A percentile compares a stretch with the other conserved stretches of the same genome.
These are phyloP conservation scores for Peromyscus maniculatus DNA, from an alignment of 2,113 vertebrate species.

Conservation along the genomic window DNA sequence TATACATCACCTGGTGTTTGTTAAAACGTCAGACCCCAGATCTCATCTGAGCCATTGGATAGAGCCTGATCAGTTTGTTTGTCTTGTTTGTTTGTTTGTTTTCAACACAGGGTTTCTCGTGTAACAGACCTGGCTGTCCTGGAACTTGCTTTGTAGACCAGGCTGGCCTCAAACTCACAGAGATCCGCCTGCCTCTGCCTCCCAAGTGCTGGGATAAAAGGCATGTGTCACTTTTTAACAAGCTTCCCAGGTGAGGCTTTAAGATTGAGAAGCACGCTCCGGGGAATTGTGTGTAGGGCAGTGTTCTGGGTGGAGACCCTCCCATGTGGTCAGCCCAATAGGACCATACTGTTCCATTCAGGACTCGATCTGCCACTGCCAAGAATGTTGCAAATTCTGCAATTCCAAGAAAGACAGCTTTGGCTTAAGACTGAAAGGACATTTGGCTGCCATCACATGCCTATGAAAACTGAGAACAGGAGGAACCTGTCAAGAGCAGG, in stretches of 20 bases:
- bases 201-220: neutral
- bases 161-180: neutral
- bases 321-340: neutral
- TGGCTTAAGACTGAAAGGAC: neutral
- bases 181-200: neutral
- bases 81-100: too few relatives aligned
- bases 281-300: neutral
- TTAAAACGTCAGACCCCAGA: neutral
- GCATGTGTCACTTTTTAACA: neutral
- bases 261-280: neutral
- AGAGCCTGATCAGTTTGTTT: neutral
- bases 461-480: neutral
- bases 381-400: neutral
- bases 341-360: neutral
- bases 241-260: neutral
- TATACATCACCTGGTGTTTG: neutral
- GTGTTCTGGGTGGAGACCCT: neutral
- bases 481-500: neutral
- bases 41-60: neutral
- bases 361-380: neutral
- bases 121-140: too few relatives aligned
- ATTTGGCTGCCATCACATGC: neutral
- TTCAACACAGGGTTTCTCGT: too few relatives aligned
- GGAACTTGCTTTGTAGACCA: too few relatives aligned
- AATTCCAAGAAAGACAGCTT: neutral